Evolutionary conservation across 2,113 vertebrate species (phyloP).

Genomic region (Forbesichthys papilliferus): DNA sequence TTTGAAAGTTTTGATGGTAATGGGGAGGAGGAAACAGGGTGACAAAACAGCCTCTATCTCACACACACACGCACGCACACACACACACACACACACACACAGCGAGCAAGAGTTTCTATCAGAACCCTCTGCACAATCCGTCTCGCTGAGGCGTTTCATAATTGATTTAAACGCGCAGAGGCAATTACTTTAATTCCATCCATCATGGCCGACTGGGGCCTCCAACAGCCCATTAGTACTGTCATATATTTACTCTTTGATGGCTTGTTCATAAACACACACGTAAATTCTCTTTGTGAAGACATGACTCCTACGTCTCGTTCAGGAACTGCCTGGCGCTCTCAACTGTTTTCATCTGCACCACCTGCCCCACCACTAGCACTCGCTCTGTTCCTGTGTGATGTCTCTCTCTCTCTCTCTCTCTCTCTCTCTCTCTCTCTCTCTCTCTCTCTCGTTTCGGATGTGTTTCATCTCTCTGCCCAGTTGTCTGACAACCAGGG

Average conservation of each 20-base stretch:
- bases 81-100: conserved; percentile 2
- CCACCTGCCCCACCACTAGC: neutral
- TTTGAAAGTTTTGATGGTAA: conserved; percentile 19
- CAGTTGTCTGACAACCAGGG: conserved; percentile 15
- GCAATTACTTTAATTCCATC: conserved; percentile 73
- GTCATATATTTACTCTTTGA: conserved; percentile 70
- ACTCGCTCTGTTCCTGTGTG: neutral
- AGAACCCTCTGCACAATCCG: conserved; percentile 36
- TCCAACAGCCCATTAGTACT: conserved; percentile 57
- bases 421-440: neutral
- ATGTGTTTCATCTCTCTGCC: conserved; percentile 16
- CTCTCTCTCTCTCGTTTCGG: neutral
- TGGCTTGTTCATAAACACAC: conserved; percentile 55
- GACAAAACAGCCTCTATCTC: neutral
- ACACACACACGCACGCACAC: neutral
- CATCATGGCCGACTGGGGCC: conserved; percentile 59
- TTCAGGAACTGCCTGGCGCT: neutral
- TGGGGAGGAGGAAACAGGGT: neutral
- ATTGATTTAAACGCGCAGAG: conserved; percentile 69
- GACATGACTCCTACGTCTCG: conserved; percentile 11
- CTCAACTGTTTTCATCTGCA: neutral
- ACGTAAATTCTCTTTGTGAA: conserved; percentile 33
- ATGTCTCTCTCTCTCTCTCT: neutral
- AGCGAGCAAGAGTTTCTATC: conserved; percentile 21
- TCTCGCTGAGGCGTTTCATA: conserved; percentile 43